Base-by-base conservation (phyloP, 2,113 vertebrate genomes). In the Melanotaenia duboulayi region DNA sequence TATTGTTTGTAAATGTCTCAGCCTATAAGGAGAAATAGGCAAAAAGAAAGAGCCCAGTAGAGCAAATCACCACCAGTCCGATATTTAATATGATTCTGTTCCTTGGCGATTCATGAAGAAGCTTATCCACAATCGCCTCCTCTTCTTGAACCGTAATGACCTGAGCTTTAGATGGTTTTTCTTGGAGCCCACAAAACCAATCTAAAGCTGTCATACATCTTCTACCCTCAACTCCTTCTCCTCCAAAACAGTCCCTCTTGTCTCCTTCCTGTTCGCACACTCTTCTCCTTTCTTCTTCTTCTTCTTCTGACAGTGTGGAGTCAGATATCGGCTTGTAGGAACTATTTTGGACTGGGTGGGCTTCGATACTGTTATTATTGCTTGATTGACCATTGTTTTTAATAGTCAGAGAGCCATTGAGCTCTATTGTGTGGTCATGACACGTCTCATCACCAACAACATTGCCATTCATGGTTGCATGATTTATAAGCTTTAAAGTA, bases 21-120 rank as follows among this genome's bases (percentile, higher is more conserved):
- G 62, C 25, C 49, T 94, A 97, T 82, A 97, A 62, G 65, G 97
- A 97, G 80, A 98, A 98, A 93, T 96, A 97, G 80, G 96, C 92
- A 80, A 97, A 96, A 90, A 98, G 93, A 86, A 97, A 96, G 81
- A 97, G 87, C 46, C 94, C 96, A 61, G 95, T 60, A 0, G 92
- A 94, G 86, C 95, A 96, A 54, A 97, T 94, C 69, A 93, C 87
- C 71, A 95, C 73, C 74, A 98, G 93, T 83, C 94, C 95, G 35
- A 83, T 48, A 81, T 96, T 96, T 59, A 98, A 92, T 88, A 96
- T 56, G 46, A 95, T 78, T 90, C 82, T 95, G 55, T 92, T 92
- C 84, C 65, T 86, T 0, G 92, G 94, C 85, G 95, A 90, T 91
- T 97, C 96, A 49, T 95, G 88, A 79, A 97, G 91, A 94, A 97